Evolutionary conservation across 2,113 vertebrate genomes (phyloP).

Genomic region (Panthera leo): DNA sequence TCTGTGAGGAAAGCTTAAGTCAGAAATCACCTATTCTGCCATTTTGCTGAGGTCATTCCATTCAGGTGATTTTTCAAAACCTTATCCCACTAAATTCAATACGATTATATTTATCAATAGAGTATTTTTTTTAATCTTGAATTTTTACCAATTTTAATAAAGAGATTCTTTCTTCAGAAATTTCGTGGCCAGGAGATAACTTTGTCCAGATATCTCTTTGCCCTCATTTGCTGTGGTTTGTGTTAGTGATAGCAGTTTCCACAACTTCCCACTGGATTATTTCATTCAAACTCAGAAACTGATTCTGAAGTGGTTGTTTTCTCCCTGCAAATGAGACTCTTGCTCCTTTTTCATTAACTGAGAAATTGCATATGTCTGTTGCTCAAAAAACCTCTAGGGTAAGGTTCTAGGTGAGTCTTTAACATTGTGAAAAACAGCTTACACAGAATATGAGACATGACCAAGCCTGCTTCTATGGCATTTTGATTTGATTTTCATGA

Average conservation of each 20-base stretch:
- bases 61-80: neutral
- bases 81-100: neutral
- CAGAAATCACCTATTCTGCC: neutral
- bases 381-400: neutral
- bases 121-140: neutral
- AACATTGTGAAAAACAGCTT: neutral
- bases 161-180: neutral
- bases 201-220: neutral
- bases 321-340: neutral
- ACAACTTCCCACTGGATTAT: neutral
- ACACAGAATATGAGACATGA: neutral
- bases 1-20: neutral
- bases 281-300: neutral
- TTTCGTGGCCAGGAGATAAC: neutral
- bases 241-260: neutral
- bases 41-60: accelerated
- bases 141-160: neutral
- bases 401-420: neutral
- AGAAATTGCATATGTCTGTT: neutral
- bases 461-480: neutral
- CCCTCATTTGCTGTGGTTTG: neutral
- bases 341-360: neutral
- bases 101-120: neutral
- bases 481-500: conserved; percentile 41
- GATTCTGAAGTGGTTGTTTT: neutral